Percentiles rank a stretch among this genome's conserved stretches.
phyloP scores from a whole-genome alignment of 30 jellyfish, hydroid and myxozoan species.

The Cassiopea andromeda region DNA sequence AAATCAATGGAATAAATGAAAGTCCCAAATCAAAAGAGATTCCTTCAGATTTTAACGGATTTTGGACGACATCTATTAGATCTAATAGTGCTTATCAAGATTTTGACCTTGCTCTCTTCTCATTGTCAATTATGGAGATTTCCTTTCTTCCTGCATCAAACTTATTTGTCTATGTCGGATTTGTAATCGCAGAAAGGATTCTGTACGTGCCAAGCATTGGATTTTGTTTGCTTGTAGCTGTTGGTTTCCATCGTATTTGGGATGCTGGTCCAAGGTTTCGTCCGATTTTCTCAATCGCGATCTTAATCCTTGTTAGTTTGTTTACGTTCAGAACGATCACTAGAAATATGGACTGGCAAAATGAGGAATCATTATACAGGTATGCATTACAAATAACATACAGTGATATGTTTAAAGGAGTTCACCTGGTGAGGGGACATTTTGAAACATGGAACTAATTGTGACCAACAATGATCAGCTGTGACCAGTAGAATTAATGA shows the following conservation, averaged over 20 bases:
- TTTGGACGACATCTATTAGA: background rate
- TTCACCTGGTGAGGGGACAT: no score
- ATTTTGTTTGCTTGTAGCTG: constrained; percentile 68
- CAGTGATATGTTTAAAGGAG: background rate
- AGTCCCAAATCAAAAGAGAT: background rate
- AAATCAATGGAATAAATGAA: background rate
- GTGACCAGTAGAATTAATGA: no score
- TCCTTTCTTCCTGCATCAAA: constrained; percentile 89
- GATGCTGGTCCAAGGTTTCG: constrained; percentile 4
- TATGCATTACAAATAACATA: background rate
- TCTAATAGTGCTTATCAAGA: background rate
- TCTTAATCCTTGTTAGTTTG: constrained; percentile 15
- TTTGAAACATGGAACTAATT: no score
- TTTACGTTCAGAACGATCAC: constrained; percentile 62
- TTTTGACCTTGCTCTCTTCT: constrained; percentile 40
- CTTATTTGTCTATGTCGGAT: constrained; percentile 88
- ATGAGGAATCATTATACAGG: constrained; percentile 93
- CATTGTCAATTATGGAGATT: constrained; percentile 52
- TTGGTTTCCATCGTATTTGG: constrained; percentile 56
- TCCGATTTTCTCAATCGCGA: background rate
- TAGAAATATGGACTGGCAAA: constrained; percentile 86
- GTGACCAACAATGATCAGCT: no score
- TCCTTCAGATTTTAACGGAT: background rate
- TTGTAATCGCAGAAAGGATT: constrained; percentile 90
- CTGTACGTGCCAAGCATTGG: constrained; percentile 91